phyloP scores from a whole-genome alignment of 2,113 vertebrate species.

The Craseonycteris thonglongyai region DNA sequence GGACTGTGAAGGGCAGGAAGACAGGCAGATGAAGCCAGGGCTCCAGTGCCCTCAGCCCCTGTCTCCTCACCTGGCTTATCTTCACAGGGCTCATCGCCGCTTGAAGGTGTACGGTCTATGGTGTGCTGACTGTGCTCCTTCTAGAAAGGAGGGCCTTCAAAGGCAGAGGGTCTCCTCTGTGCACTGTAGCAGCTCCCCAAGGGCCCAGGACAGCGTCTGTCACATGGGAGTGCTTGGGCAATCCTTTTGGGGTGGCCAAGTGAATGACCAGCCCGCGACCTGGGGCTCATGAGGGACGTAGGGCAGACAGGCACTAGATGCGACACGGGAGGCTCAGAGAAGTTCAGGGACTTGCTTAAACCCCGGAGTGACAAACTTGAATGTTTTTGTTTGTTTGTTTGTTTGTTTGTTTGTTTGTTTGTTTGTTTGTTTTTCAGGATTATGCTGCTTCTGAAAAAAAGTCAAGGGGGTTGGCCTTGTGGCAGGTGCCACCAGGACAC shows the following conservation, averaged over 20 bases:
- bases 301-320: neutral
- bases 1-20: neutral
- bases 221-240: neutral
- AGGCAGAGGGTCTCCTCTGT: neutral
- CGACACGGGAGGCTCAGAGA: neutral
- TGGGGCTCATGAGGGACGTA: neutral
- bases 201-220: neutral
- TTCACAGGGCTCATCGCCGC: neutral
- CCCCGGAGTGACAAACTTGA: neutral
- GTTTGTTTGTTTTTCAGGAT: neutral
- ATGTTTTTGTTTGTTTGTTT: too few relatives aligned
- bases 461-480: neutral
- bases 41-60: neutral
- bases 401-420: too few relatives aligned
- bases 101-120: neutral
- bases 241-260: neutral
- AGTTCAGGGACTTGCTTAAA: constrained; percentile 11
- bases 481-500: neutral
- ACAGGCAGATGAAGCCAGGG: neutral
- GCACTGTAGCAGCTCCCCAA: neutral
- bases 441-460: neutral
- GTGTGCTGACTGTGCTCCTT: neutral
- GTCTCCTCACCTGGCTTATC: neutral
- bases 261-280: neutral
- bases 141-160: neutral